Evolutionary conservation across 1,140 invertebrate species (phyloP).

Genomic region (Drosophila hydei): DNA sequence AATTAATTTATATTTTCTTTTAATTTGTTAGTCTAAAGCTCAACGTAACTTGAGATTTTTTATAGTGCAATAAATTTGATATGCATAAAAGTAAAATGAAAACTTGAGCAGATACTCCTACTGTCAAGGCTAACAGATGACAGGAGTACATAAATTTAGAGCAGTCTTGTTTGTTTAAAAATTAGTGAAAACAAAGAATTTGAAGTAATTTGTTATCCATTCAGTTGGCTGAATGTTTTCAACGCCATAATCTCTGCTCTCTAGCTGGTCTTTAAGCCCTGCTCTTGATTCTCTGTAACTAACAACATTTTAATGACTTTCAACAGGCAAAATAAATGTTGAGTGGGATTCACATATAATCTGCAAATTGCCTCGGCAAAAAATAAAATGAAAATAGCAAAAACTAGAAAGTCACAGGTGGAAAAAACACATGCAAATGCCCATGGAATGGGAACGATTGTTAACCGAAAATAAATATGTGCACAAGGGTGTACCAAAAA

Average conservation of each 20-base stretch:
- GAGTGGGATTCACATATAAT: neutral
- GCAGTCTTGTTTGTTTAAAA: too few species aligned
- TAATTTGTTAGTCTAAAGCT: too few species aligned
- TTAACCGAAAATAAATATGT: slow-evolving; percentile 12
- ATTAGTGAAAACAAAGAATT: too few species aligned
- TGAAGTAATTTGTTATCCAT: neutral
- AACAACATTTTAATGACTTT: slow-evolving; percentile 19
- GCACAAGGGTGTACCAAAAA: neutral
- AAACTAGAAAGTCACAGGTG: slow-evolving; percentile 5
- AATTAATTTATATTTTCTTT: too few species aligned
- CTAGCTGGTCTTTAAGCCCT: neutral
- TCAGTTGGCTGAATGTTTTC: neutral
- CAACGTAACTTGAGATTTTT: too few species aligned
- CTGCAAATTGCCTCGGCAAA: slow-evolving; percentile 5
- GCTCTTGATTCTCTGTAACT: slow-evolving; percentile 6
- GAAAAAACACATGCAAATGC: slow-evolving; percentile 7
- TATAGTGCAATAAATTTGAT: too few species aligned
- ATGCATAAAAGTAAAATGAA: too few species aligned
- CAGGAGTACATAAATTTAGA: too few species aligned
- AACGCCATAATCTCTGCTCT: neutral
- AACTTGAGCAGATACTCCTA: too few species aligned
- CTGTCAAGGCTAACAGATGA: too few species aligned
- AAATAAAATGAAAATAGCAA: neutral
- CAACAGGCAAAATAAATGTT: slow-evolving; percentile 9
- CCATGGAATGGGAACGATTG: neutral